Conservation (phyloP, 2,888 invertebrate genomes). For the Dynastes hyllus region DNA sequence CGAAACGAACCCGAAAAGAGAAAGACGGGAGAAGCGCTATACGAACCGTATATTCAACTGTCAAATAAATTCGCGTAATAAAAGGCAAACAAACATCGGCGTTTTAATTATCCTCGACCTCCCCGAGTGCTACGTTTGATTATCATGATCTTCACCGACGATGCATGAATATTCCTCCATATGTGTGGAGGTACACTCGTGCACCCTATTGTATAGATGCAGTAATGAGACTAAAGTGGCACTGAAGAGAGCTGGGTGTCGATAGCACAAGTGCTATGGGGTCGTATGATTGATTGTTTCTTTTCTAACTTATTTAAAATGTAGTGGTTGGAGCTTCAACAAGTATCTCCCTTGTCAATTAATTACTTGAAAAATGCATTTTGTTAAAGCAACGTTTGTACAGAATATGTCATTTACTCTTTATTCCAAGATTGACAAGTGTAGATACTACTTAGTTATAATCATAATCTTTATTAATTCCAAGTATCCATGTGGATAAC, state of each 20-base stretch:
- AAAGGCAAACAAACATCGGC: conserved; percentile 27
- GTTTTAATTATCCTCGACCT: conserved; percentile 23
- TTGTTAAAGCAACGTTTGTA: too few relatives aligned
- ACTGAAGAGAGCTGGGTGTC: not conserved
- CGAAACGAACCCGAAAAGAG: not conserved
- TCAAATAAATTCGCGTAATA: conserved; percentile 27
- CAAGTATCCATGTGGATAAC: too few relatives aligned
- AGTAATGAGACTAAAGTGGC: conserved; percentile 16
- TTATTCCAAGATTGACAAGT: too few relatives aligned
- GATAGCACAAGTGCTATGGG: not conserved
- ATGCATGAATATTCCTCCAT: conserved; percentile 5
- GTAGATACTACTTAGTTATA: too few relatives aligned
- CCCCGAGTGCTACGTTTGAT: conserved; percentile 3
- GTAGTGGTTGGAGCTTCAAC: too few relatives aligned
- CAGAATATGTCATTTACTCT: too few relatives aligned
- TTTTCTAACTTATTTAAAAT: too few relatives aligned
- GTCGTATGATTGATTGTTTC: too few relatives aligned
- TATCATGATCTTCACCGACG: not conserved
- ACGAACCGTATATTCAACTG: conserved; percentile 1
- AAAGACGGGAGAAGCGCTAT: not conserved
- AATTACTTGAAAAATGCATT: too few relatives aligned
- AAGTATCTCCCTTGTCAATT: too few relatives aligned
- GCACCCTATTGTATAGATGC: not conserved
- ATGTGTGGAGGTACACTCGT: not conserved
- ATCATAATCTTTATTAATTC: too few relatives aligned